A percentile compares a stretch with the other conserved stretches of the same genome.
Evolutionary conservation across 2,113 vertebrate species (phyloP).

Genomic region (Petrocephalus zakoni): DNA sequence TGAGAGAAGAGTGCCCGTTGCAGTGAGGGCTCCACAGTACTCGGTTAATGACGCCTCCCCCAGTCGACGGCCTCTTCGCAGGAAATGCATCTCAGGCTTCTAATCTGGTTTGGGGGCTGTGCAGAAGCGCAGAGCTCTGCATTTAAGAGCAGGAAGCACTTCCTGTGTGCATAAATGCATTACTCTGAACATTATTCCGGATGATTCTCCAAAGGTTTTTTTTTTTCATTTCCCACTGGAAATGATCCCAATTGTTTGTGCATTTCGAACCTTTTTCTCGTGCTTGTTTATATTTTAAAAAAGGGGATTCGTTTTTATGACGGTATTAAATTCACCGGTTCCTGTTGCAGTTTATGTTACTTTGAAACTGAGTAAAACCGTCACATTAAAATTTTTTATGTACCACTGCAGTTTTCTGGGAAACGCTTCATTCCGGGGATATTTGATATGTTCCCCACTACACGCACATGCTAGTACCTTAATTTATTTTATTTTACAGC

Average conservation of each 20-base stretch:
- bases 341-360: background rate
- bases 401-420: background rate
- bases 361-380: background rate
- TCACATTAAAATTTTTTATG: background rate
- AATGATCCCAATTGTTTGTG: background rate
- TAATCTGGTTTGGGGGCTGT: background rate
- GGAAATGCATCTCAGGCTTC: background rate
- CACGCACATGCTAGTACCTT: background rate
- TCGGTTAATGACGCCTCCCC: background rate
- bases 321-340: background rate
- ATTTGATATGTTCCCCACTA: background rate
- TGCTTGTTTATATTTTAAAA: background rate
- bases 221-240: background rate
- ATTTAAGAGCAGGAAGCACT: background rate
- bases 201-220: background rate
- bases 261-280: background rate
- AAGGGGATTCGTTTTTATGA: background rate
- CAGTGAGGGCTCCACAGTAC: background rate
- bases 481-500: conserved; percentile 8
- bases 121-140: background rate
- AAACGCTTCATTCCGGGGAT: background rate
- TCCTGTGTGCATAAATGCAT: background rate
- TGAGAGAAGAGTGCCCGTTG: background rate
- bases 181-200: background rate
- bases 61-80: background rate